phyloP scores from a whole-genome alignment of 2,797 vertebrate species.

The Sphaeramia orbicularis region DNA sequence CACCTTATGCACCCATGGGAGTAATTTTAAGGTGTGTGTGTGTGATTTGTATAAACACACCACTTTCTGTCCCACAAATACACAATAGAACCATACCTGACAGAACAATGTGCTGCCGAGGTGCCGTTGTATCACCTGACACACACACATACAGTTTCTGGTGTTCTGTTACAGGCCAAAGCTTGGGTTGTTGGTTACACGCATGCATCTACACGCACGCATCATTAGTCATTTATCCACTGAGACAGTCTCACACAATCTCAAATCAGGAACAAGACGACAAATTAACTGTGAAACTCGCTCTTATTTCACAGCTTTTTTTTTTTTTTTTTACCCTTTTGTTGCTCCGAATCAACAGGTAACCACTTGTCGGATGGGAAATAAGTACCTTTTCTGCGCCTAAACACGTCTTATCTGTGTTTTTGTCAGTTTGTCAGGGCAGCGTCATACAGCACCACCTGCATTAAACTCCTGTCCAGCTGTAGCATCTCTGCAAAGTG shows the following conservation, averaged over 20 bases:
- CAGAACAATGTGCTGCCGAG: conserved; percentile 48
- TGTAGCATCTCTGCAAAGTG: background rate
- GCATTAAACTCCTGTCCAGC: background rate
- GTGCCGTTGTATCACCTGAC: conserved; percentile 35
- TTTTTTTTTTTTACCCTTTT: too few relatives aligned
- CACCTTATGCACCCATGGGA: conserved; percentile 36
- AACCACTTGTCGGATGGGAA: too few relatives aligned
- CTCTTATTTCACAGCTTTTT: too few relatives aligned
- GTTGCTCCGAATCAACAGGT: too few relatives aligned
- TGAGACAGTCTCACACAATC: conserved; percentile 26
- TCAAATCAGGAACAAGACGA: conserved; percentile 19
- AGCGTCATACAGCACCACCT: background rate
- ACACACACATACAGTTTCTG: conserved; percentile 30
- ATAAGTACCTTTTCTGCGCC: too few relatives aligned
- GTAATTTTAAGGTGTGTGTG: conserved; percentile 51
- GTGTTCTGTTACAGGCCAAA: conserved; percentile 48
- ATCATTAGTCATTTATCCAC: conserved; percentile 29
- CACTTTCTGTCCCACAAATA: conserved; percentile 65
- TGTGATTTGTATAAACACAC: conserved; percentile 59
- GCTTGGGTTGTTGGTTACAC: conserved; percentile 30
- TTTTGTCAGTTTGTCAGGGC: too few relatives aligned
- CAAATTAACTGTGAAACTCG: background rate
- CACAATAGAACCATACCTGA: conserved; percentile 54
- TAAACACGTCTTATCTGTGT: too few relatives aligned
- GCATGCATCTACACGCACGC: conserved; percentile 9